Base-by-base conservation (phyloP, 2,888 invertebrate genomes). In the Habroteleia sp. region DNA sequence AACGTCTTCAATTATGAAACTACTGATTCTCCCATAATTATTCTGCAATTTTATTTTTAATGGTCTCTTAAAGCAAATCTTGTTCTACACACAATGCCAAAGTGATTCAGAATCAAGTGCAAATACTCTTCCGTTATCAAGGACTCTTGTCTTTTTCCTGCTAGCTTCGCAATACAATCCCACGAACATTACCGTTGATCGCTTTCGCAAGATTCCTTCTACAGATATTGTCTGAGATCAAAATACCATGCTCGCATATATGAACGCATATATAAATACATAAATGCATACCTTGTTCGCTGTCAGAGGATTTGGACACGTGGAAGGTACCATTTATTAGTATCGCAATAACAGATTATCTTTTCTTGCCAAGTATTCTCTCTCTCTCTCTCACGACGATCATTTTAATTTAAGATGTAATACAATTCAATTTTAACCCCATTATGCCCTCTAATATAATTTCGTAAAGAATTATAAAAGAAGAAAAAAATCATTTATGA, bases 161-260 rank as follows among this genome's bases (percentile, higher is more conserved):
- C 10, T 37, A 20, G 60, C 35, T 52, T 39, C 14, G 69, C 48
- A 44, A 48, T 60, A 23, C 52, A 54, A 56, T 62, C 71, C 48
- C 71, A 71, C 71, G 71, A 44, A 56, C 71, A 71, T 71, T 71
- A 71, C 71, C 63, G 71, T 71, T 71, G 71, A 71, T 71, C 54
- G 71, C 62, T 71, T 71, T 71, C 48, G 71, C 71, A 37, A 71
- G 71, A 71, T 71, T 71, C 23, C 48, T 44, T 14, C 41, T 10
- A 20, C 8, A 62, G 71, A 71, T 71, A 71, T 56, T 71, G 71
- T 71, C 56, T 31, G 33, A 35, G 71, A 63, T 71, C 62, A 71
- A 39, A 71, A 63, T 56, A 71, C 62, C 62, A 71, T 54, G 35
- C 62, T 60, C 39, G 52, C 71, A 60, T 60, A 46, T 60, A 71